phyloP scores from a whole-genome alignment of 2,888 invertebrate genomes.

The Melangyna quadrimaculata region DNA sequence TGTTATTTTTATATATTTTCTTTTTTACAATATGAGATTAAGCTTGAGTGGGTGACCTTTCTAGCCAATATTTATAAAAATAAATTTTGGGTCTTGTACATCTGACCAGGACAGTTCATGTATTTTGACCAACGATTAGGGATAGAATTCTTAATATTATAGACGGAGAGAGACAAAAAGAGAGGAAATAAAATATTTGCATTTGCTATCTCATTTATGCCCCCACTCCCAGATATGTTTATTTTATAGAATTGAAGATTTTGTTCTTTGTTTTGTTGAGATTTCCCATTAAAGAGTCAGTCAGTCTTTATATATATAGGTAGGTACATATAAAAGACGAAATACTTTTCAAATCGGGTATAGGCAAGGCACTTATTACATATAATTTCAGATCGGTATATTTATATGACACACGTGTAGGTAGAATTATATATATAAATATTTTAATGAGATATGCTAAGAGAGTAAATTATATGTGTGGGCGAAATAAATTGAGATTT shows the following conservation, averaged over 20 bases:
- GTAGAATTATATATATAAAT: background rate
- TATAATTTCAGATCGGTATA: background rate
- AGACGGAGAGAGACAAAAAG: background rate
- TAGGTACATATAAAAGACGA: background rate
- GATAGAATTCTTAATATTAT: background rate
- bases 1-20: background rate
- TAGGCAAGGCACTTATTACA: background rate
- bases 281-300: background rate
- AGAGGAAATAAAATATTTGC: background rate
- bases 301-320: background rate
- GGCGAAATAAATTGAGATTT: background rate
- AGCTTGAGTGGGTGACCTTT: background rate
- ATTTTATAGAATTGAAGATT: background rate
- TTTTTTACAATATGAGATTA: background rate
- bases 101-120: background rate
- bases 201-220: background rate
- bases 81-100: background rate
- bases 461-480: background rate
- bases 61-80: background rate
- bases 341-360: background rate
- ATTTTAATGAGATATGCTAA: background rate
- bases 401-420: background rate
- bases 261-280: background rate
- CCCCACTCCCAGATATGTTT: too few relatives aligned
- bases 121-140: background rate